A percentile compares a stretch with the other conserved stretches of the same genome.
Conservation (phyloP, 2,888 invertebrate species). For the Odontomyia ornata region DNA sequence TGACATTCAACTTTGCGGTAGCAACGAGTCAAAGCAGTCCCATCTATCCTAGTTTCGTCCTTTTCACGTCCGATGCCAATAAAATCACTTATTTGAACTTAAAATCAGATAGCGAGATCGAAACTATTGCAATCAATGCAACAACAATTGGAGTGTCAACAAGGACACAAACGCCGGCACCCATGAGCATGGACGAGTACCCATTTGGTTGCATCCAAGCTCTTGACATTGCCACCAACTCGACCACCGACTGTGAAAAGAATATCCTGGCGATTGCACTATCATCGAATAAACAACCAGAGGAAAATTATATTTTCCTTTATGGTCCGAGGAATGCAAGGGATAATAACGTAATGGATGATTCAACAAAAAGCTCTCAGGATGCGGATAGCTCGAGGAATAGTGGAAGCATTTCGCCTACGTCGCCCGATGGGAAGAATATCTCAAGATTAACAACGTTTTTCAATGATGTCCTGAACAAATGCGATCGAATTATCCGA, state of each 20-base stretch:
- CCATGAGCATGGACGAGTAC: background rate
- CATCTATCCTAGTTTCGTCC: background rate
- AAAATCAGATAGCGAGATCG: constrained; percentile 11
- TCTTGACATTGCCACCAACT: constrained; percentile 8
- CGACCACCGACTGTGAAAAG: background rate
- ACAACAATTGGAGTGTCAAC: background rate
- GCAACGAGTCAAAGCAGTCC: too few species aligned
- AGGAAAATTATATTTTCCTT: constrained; percentile 33
- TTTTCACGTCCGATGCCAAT: constrained; percentile 21
- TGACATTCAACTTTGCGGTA: constrained; percentile 18
- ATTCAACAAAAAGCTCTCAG: constrained; percentile 8
- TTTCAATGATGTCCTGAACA: constrained; percentile 39
- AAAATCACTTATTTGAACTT: constrained; percentile 33
- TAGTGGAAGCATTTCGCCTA: background rate
- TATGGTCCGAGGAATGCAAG: background rate
- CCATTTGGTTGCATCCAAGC: constrained; percentile 5
- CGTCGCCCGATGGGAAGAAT: constrained; percentile 11
- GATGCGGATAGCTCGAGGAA: background rate
- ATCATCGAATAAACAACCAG: constrained; percentile 4
- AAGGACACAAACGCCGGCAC: background rate
- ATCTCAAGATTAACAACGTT: constrained; percentile 27
- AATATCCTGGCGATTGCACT: constrained; percentile 11
- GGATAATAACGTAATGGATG: constrained; percentile 1
- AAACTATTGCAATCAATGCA: constrained; percentile 18
- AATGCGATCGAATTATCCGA: constrained; percentile 36